Base-by-base conservation (phyloP, 2,113 vertebrate genomes). In the Cyanoderma ruficeps region DNA sequence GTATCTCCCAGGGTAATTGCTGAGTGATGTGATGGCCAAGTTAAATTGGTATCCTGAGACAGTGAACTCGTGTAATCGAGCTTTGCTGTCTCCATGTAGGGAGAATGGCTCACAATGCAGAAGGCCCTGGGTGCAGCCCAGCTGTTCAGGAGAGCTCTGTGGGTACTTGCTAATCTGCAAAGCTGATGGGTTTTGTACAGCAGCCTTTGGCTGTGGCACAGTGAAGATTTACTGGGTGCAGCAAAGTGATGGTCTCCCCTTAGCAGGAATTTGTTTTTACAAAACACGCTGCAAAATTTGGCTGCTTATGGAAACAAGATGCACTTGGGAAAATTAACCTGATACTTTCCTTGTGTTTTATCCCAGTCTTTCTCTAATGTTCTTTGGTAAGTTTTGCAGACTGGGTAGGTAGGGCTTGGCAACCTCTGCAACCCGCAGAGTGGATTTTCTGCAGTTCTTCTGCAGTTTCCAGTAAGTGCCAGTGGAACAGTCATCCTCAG, bases 21-120 rank as follows among this genome's bases (percentile, higher is more conserved):
- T 90, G 69, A 68, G 30, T 6, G 46, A 35, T 83, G 79, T 21
- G 63, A 31, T 68, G 79, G 28, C 80, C 76, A 9, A 33, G 83
- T 77, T 46, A 16, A 44, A 33, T 71, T 41, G 80, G 39, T 13
- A 10, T 77, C 64, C 80, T 39, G 55, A 46, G 46, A 61, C 0
- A 1, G 5, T 15, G 61, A 72, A 13, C 33, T 60, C 8, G 0
- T 0, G 2, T 52, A 19, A 39, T 8, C 4, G 5, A 41, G 56
- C 64, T 79, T 30, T 81, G 21, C 41, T 70, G 17, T 30, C 39
- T 17, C 31, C 24, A 2, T 0, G 0, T 7, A 15, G 64, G 69
- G n/a, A 64, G 60, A 33, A 27, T 0, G 35, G 42, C 4, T 89
- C 60, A 2, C 30, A 44, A 1, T 3, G 11, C n/a, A 27, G 56